phyloP scores from a whole-genome alignment of 2,888 invertebrate genomes.

The Plebejus argus region DNA sequence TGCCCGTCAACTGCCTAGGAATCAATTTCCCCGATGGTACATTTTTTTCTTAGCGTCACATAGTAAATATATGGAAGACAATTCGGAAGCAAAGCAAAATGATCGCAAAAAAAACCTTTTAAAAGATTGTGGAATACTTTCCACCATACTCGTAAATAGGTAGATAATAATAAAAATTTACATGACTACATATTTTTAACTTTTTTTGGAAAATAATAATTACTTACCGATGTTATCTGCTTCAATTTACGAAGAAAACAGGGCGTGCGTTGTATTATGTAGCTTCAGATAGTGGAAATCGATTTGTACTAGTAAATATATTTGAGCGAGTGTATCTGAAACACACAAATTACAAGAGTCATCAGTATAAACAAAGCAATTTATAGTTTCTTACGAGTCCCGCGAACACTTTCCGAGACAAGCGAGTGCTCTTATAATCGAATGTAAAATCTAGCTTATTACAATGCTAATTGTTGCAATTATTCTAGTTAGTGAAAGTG shows the following conservation, averaged over 20 bases:
- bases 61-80: too few relatives aligned
- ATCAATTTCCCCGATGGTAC: too few relatives aligned
- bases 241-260: too few relatives aligned
- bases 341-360: not conserved
- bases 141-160: too few relatives aligned
- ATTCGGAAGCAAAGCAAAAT: too few relatives aligned
- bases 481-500: slow-evolving; percentile 22
- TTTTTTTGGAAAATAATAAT: not conserved
- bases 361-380: not conserved
- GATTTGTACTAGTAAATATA: not conserved
- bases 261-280: too few relatives aligned
- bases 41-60: too few relatives aligned
- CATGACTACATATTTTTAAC: not conserved
- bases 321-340: not conserved
- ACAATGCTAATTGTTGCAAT: slow-evolving; percentile 21
- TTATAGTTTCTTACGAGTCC: not conserved
- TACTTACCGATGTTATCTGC: not conserved
- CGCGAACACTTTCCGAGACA: not conserved
- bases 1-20: too few relatives aligned
- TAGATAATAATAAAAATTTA: too few relatives aligned
- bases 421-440: slow-evolving; percentile 4
- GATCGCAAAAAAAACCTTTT: not conserved
- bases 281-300: too few relatives aligned
- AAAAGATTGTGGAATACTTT: not conserved
- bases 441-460: slow-evolving; percentile 21